phyloP scores from a whole-genome alignment of 2,888 invertebrate species.

The Acholoe squamosa region DNA sequence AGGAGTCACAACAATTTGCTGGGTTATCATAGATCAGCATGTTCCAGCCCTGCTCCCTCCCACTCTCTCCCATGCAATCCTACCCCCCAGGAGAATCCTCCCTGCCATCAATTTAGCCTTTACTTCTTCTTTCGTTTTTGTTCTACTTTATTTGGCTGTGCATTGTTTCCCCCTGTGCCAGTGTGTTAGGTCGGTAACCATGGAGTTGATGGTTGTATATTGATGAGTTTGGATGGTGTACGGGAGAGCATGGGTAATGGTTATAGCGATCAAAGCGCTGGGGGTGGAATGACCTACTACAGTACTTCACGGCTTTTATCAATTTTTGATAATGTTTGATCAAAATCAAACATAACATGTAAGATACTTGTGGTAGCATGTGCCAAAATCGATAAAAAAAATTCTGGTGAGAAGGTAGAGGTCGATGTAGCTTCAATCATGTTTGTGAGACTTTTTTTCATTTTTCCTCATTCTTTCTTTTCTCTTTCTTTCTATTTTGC shows the following conservation, averaged over 20 bases:
- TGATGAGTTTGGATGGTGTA: conserved; percentile 6
- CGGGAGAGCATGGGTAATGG: not conserved
- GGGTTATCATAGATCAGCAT: not conserved
- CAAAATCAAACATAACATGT: too few species aligned
- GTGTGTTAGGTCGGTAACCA: not conserved
- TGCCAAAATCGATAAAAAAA: too few species aligned
- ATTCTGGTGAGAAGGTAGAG: too few species aligned
- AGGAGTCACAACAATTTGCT: too few species aligned
- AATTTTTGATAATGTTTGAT: too few species aligned
- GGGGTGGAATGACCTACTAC: too few species aligned
- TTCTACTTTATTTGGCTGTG: not conserved
- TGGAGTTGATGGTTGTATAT: not conserved
- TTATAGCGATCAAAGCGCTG: not conserved
- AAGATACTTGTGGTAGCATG: too few species aligned
- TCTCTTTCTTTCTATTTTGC: too few species aligned
- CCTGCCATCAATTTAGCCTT: not conserved
- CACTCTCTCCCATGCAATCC: not conserved
- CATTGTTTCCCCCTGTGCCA: not conserved
- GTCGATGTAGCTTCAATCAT: too few species aligned
- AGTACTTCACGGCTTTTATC: too few species aligned
- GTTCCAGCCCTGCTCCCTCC: not conserved
- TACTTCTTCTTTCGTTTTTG: not conserved
- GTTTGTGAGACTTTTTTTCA: too few species aligned
- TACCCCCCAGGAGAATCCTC: not conserved
- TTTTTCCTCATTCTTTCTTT: too few species aligned